Conservation (phyloP, 2,888 invertebrate species). For the Latheticus oryzae region DNA sequence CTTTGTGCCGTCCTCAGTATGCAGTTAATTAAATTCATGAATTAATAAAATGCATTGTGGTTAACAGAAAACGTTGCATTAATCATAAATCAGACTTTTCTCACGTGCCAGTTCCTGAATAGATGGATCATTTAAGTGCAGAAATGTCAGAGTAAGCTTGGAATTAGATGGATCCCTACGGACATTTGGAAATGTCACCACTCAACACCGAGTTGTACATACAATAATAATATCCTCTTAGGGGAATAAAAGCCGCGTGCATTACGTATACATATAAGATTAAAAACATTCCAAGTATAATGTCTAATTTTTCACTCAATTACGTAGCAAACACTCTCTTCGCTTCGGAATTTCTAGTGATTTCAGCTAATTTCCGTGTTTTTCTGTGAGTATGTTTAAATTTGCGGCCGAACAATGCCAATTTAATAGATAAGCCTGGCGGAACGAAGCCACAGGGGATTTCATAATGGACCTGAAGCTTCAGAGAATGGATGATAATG, state of each 20-base stretch:
- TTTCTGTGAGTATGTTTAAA: slow-evolving; percentile 23
- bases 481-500: slow-evolving; percentile 40
- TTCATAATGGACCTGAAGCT: slow-evolving; percentile 33
- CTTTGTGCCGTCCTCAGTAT: slow-evolving; percentile 33
- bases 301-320: slow-evolving; percentile 1
- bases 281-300: too few relatives aligned
- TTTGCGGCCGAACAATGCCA: slow-evolving; percentile 29
- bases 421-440: slow-evolving; percentile 40
- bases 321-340: slow-evolving; percentile 8
- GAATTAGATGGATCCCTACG: slow-evolving; percentile 64
- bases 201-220: slow-evolving; percentile 63
- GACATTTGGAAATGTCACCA: slow-evolving; percentile 65
- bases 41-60: slow-evolving; percentile 25
- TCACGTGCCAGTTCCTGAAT: slow-evolving; percentile 48
- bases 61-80: slow-evolving; percentile 22
- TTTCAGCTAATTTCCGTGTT: slow-evolving; percentile 13
- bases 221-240: slow-evolving; percentile 64
- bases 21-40: slow-evolving; percentile 32
- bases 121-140: slow-evolving; percentile 62
- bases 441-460: slow-evolving; percentile 39
- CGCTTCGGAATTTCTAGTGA: slow-evolving; percentile 4
- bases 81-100: slow-evolving; percentile 49
- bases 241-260: too few relatives aligned
- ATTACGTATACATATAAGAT: too few relatives aligned
- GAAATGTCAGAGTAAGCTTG: slow-evolving; percentile 63